phyloP scores from a whole-genome alignment of 2,797 vertebrate genomes.

The Centropyge bicolor region DNA sequence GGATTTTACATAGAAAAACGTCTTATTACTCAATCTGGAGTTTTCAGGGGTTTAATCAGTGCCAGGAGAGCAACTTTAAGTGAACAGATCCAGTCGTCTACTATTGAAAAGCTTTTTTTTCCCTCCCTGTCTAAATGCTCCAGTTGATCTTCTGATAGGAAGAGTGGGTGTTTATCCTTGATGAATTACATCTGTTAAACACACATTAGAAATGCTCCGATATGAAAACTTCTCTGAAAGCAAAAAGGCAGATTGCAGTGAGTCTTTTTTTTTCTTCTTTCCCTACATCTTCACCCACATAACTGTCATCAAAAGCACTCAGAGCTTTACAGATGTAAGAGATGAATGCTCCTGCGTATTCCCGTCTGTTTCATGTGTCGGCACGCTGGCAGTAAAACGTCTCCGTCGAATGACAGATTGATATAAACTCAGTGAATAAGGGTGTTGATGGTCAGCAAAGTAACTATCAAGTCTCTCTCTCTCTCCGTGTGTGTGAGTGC shows the following conservation, averaged over 20 bases:
- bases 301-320: slow-evolving; percentile 30
- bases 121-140: not conserved
- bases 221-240: slow-evolving; percentile 11
- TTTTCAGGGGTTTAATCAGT: too few species aligned
- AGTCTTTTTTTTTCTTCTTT: not conserved
- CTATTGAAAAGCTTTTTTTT: not conserved
- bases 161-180: not conserved
- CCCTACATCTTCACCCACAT: slow-evolving; percentile 8
- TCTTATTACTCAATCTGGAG: too few species aligned
- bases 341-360: not conserved
- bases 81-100: not conserved
- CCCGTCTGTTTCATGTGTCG: not conserved
- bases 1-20: too few species aligned
- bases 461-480: slow-evolving; percentile 45
- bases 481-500: not conserved
- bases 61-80: too few species aligned
- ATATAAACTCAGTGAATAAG: slow-evolving; percentile 33
- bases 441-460: slow-evolving; percentile 46
- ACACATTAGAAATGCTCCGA: not conserved
- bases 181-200: slow-evolving; percentile 23
- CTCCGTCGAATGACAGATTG: not conserved
- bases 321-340: slow-evolving; percentile 6
- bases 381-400: not conserved
- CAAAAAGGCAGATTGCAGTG: not conserved
- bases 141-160: not conserved